A percentile compares a stretch with the other conserved stretches of the same genome.
These are phyloP conservation scores for Pygoscelis antarcticus DNA, from an alignment of 2,113 vertebrate species.

Conservation along the genomic window DNA sequence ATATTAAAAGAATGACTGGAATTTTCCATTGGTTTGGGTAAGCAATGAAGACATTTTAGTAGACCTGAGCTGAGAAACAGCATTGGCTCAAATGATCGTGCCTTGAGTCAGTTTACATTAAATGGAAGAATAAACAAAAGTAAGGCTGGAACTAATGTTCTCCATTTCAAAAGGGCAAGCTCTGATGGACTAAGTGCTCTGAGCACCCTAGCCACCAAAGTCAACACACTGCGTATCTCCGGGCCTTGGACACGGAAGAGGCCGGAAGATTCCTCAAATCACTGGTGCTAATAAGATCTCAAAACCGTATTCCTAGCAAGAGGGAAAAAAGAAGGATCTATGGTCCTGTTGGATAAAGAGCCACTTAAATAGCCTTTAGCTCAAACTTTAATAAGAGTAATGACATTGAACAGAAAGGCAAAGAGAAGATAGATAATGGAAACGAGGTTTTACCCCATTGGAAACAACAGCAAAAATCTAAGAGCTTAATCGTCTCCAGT, in stretches of 20 bases:
- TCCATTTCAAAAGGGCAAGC: slow-evolving; percentile 25
- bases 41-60: slow-evolving; percentile 31
- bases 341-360: background rate
- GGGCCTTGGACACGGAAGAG: background rate
- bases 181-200: slow-evolving; percentile 43
- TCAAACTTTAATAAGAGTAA: background rate
- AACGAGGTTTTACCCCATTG: background rate
- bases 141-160: slow-evolving; percentile 28
- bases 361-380: background rate
- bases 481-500: background rate
- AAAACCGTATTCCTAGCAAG: background rate
- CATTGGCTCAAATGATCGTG: background rate
- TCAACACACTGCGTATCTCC: background rate
- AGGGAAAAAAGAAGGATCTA: background rate
- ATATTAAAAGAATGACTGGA: slow-evolving; percentile 37
- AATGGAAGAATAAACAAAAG: slow-evolving; percentile 26
- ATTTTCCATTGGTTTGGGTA: slow-evolving; percentile 35
- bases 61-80: slow-evolving; percentile 10
- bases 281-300: background rate
- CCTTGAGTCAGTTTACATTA: slow-evolving; percentile 33
- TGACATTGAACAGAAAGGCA: background rate
- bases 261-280: background rate
- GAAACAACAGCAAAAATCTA: slow-evolving; percentile 6
- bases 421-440: background rate
- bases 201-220: background rate